Conservation (phyloP, 2,888 invertebrate genomes). For the Chaitophorus viminalis region DNA sequence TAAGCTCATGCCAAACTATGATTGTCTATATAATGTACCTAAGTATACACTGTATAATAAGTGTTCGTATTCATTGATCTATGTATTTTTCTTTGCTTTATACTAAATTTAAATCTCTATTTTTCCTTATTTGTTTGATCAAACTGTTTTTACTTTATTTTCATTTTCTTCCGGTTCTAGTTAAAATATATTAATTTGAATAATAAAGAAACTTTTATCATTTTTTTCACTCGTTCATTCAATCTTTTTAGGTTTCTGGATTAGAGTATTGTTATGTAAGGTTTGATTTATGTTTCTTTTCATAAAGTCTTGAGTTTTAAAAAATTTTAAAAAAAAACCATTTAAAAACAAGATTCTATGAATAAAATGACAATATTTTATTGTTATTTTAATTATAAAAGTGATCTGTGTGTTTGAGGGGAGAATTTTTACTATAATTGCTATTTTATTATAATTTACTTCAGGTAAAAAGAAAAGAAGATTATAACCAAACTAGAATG, state of each 20-base stretch:
- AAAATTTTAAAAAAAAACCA: slow-evolving; percentile 8
- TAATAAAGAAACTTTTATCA: slow-evolving; percentile 15
- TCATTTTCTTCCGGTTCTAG: background rate
- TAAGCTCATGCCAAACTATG: background rate
- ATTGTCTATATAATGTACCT: background rate
- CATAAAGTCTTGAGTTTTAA: slow-evolving; percentile 7
- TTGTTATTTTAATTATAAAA: background rate
- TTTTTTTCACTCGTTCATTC: background rate
- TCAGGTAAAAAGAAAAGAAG: background rate
- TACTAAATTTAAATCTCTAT: background rate
- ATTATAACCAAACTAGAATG: background rate
- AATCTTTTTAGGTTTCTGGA: slow-evolving; percentile 18
- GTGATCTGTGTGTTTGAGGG: background rate
- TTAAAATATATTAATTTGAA: slow-evolving; percentile 5
- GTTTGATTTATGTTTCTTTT: slow-evolving; percentile 34
- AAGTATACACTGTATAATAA: background rate
- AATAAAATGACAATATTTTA: too few species aligned
- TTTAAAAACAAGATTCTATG: slow-evolving; percentile 17
- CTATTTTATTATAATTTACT: background rate
- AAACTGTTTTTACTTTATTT: slow-evolving; percentile 8
- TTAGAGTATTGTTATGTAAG: background rate
- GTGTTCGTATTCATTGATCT: background rate
- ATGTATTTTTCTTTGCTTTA: background rate
- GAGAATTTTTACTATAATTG: background rate
- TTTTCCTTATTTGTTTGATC: slow-evolving; percentile 1